Evolutionary conservation across 2,888 invertebrate genomes (phyloP), one percentile per base, ranked within the genome.

Genomic region (Hoplodrina blanda): DNA sequence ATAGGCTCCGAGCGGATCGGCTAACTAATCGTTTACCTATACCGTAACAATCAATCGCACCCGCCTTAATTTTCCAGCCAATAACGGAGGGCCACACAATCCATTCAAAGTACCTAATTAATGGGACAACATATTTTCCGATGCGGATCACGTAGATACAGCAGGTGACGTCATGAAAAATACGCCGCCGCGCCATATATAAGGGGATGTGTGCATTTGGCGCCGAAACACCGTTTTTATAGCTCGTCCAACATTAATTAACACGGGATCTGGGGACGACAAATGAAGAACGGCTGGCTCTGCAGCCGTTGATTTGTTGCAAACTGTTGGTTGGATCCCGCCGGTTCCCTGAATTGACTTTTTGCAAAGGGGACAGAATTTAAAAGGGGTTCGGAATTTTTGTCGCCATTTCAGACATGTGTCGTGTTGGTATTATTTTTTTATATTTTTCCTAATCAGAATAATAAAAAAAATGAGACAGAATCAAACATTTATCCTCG

Each of bases 21-120:
- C 83, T 84, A 85, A 88, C 89, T 89, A 91, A 91, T 91, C 88
- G 89, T 85, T 88, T 87, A 83, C 87, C 86, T 87, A 83, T 88
- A 88, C 85, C 83, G 86, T 86, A 88, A 90, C 91, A 91, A 93
- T 92, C 92, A 90, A 93, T 92, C 89, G 87, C 78, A 81, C 82
- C 86, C 81, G 85, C 89, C 89, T 90, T 91, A 90, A 91, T 92
- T 92, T 92, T 91, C 91, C 90, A 90, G 87, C 91, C 92, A 92
- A 93, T 93, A 91, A 91, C 90, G 88, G 85, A 81, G 75, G 77
- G 85, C 88, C 85, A 83, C 85, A 88, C 88, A 91, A 92, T 92
- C 93, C 92, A 91, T 92, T 90, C 89, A 90, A 91, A 93, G 91
- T 91, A 87, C 88, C 90, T 92, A 92, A 94, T 94, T 94, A 93